phyloP scores from a whole-genome alignment of 2,797 vertebrate species.

The Cryptoblepharus egeriae region DNA sequence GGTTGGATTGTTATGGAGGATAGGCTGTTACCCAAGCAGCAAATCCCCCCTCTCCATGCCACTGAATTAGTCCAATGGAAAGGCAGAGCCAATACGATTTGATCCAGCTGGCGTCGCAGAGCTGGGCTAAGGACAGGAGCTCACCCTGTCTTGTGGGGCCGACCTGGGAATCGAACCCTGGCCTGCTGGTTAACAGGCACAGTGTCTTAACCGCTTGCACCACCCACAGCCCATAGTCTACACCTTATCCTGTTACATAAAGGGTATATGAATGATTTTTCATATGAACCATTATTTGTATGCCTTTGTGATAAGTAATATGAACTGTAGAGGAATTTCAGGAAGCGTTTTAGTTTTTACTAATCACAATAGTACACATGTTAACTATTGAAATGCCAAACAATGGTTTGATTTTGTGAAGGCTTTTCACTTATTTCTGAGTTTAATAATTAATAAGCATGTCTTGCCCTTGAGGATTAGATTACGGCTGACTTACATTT shows the following conservation, averaged over 20 bases:
- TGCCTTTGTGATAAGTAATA: neutral
- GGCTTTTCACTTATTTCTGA: constrained; percentile 71
- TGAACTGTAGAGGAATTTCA: constrained; percentile 2
- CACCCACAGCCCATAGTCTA: too few species aligned
- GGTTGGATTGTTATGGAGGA: too few species aligned
- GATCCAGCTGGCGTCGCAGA: too few species aligned
- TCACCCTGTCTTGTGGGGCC: too few species aligned
- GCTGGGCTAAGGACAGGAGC: too few species aligned
- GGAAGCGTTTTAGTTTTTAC: constrained; percentile 40
- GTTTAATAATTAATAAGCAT: constrained; percentile 87
- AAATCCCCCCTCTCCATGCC: too few species aligned
- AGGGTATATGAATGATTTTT: neutral
- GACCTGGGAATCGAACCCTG: too few species aligned
- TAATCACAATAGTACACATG: constrained; percentile 37
- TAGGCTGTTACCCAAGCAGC: too few species aligned
- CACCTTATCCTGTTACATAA: constrained; percentile 27
- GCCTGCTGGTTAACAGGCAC: too few species aligned
- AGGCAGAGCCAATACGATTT: too few species aligned
- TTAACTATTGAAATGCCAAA: constrained; percentile 51
- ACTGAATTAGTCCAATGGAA: too few species aligned
- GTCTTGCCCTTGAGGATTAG: constrained; percentile 75
- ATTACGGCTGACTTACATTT: constrained; percentile 70
- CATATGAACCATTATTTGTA: neutral
- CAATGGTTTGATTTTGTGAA: constrained; percentile 46
- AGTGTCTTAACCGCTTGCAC: too few species aligned